Evolutionary conservation across 2,113 vertebrate genomes (phyloP), one percentile per base, ranked within the genome.

Genomic region (Athene cunicularia): DNA sequence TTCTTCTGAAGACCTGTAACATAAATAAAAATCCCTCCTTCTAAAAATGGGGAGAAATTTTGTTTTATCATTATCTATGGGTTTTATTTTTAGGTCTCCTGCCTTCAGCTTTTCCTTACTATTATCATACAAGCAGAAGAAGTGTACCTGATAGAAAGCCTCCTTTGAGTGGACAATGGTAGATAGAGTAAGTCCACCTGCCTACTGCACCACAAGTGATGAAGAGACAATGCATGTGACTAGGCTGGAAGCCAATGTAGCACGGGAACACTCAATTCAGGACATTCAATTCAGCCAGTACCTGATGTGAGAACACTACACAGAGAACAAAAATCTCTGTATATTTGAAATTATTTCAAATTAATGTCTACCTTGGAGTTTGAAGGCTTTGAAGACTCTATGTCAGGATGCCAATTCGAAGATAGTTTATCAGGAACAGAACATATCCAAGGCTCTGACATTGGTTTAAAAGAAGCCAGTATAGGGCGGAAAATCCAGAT

Each of bases 1-100:
- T 91, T 84, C 87, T 96, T 96, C 94, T 49, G n/a, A 97, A 96
- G 80, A 93, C 33, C 67, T 86, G 41, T 66, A 88, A 84, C 62
- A 81, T 82, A 92, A 94, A 97, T 77, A 95, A 97, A 97, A 90
- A 90, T 63, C 56, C 94, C 77, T 88, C 79, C 6, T 43, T 47
- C 33, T 87, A 91, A 94, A 97, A 95, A 77, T 14, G 6, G 80
- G 60, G 70, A 59, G 88, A 18, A 60, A 72, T 37, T 86, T 74
- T 62, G 79, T 90, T 94, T 95, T 92, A 71, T 72, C 56, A 79
- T 83, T 53, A 67, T 8, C 72, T 43, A 3, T 12, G 55, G 70
- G 13, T 75, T 82, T 91, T 96, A 79, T 84, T 96, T 97, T 96
- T 77, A 94, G 72, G 64, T 73, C 37, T 93, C 94, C 45, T 79